Evolutionary conservation across 2,888 invertebrate species (phyloP), one percentile per base, ranked within the genome.

Genomic region (Sussaba pulchella): DNA sequence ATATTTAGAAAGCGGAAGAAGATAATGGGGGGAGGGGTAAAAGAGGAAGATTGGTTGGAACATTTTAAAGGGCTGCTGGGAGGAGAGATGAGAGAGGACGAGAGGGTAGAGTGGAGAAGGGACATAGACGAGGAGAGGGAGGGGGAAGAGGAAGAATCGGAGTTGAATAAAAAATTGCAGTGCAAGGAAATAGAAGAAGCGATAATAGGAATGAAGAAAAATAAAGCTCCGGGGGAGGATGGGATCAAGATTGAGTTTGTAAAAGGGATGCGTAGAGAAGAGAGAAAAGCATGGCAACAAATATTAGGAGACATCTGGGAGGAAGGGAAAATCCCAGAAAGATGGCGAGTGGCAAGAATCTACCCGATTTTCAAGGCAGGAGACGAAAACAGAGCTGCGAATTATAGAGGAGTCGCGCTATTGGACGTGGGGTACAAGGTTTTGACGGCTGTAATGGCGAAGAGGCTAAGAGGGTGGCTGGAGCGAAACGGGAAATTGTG

Each of bases 341-440:
- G 36, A 6, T 82, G 76, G 79, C 31, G 43, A 12, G 52, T 67
- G 26, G 79, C 76, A 12, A 75, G 66, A 12, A 82, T 82, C 2
- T 71, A 17, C 17, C 79, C 72, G 2, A 82, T 79, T 26, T 69
- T 54, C 31, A 76, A 76, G 41, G 57, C 64, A 14, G 78, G 79
- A 6, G 59, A 79, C 1, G 21, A 41, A 19, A 19, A 69, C 2
- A 54, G 59, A 5, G 47, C 69, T 21, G 59, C 31, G 2, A 82
- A 79, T 41, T 82, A 82, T 21, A 47, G 72, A 43, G 78, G 78
- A n/a, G 61, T 82, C 8, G 24, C 76, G 1, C 41, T 82, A 12
- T 64, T 79, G 10, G 45, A 82, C 17, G 78, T 61, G 54, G 54
- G 14, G 6, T 31, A 31, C 31, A 31, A 31, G 6, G 6, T 31